A percentile compares a stretch with the other conserved stretches of the same genome.
Conservation (phyloP, 2,797 vertebrate species). For the Linurgus olivaceus region DNA sequence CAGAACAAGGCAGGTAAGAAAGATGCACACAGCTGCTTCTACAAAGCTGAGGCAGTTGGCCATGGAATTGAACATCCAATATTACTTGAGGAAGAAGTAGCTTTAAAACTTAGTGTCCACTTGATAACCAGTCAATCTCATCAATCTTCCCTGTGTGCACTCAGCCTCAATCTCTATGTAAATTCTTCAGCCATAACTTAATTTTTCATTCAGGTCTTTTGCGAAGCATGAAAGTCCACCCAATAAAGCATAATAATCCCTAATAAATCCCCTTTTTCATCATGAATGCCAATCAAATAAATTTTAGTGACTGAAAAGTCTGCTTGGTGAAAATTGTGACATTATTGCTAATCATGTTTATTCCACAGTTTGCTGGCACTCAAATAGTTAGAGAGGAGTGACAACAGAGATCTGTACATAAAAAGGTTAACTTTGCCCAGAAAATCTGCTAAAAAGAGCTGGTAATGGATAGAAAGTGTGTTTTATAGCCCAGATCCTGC, state of each 20-base stretch:
- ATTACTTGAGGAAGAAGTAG: not conserved
- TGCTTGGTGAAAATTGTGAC: not conserved
- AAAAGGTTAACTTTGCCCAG: not conserved
- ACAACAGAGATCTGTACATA: not conserved
- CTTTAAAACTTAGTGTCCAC: not conserved
- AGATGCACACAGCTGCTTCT: not conserved
- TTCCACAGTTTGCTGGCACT: not conserved
- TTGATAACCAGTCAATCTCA: not conserved
- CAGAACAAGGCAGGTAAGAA: not conserved
- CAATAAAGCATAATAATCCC: not conserved
- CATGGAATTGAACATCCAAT: rapidly evolving
- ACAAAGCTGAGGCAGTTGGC: not conserved
- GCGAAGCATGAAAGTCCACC: not conserved
- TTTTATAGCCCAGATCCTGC: not conserved
- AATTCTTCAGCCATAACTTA: not conserved
- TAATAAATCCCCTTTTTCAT: not conserved
- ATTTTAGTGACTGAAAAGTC: not conserved
- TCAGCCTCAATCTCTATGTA: not conserved
- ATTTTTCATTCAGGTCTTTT: not conserved
- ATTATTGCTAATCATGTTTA: not conserved
- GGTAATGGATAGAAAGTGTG: not conserved
- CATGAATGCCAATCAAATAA: not conserved
- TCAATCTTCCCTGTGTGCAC: not conserved
- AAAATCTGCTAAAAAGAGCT: not conserved
- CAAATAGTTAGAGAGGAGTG: not conserved